Evolutionary conservation across 2,113 vertebrate genomes (phyloP).

Genomic region (Actenoides lindsayi): DNA sequence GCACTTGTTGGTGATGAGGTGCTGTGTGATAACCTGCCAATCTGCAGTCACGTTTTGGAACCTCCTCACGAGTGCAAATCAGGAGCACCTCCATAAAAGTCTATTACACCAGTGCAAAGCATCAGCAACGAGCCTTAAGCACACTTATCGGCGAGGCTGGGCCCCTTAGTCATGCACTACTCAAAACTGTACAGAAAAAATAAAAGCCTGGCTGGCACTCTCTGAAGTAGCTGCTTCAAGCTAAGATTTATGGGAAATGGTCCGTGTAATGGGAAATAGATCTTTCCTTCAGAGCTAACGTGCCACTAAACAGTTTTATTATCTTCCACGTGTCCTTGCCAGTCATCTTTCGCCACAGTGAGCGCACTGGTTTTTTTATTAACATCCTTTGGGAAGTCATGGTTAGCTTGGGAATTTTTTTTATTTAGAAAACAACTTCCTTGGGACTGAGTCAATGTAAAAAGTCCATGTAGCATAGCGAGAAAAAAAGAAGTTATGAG

Average conservation of each 20-base stretch:
- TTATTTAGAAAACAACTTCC: background rate
- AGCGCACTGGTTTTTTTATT: background rate
- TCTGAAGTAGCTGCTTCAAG: background rate
- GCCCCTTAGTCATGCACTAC: background rate
- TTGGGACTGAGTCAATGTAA: background rate
- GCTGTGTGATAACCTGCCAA: background rate
- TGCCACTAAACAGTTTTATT: background rate
- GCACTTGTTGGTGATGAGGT: background rate
- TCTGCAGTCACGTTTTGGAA: background rate
- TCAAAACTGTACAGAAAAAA: background rate
- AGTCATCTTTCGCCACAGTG: background rate
- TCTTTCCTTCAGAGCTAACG: background rate
- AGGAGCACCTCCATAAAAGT: conserved; percentile 23
- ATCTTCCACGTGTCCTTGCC: background rate
- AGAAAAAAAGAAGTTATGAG: background rate
- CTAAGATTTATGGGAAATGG: conserved; percentile 21
- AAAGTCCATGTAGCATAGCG: background rate
- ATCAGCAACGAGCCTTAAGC: background rate
- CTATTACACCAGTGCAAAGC: background rate
- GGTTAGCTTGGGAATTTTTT: background rate
- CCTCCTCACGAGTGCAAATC: background rate
- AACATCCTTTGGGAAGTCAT: background rate
- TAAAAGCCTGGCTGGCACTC: background rate
- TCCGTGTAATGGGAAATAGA: conserved; percentile 16
- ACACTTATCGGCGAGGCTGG: background rate